A percentile compares a stretch with the other conserved stretches of the same genome.
Evolutionary conservation across 2,888 invertebrate genomes (phyloP).

Genomic region (Eristalis intricaria): DNA sequence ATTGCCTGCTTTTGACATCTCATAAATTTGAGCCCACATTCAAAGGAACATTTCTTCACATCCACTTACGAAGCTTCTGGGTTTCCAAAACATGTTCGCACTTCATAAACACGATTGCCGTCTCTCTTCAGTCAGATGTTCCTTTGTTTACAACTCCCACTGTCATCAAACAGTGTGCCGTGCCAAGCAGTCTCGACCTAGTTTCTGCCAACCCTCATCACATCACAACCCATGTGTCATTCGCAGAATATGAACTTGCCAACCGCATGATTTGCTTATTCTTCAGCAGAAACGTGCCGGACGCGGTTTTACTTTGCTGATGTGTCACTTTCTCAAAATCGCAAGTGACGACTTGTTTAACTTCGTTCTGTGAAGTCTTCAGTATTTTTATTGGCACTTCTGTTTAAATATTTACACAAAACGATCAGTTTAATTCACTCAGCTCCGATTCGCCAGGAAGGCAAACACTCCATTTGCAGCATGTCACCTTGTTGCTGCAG

Average conservation of each 20-base stretch:
- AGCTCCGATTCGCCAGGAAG: background rate
- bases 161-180: background rate
- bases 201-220: background rate
- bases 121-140: background rate
- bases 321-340: background rate
- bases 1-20: background rate
- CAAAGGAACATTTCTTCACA: background rate
- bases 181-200: background rate
- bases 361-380: background rate
- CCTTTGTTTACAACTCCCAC: background rate
- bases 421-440: background rate
- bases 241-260: background rate
- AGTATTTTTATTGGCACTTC: constrained; percentile 11
- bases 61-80: background rate
- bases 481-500: background rate
- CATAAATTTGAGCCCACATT: background rate
- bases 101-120: background rate
- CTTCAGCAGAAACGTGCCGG: background rate
- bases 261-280: background rate
- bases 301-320: background rate
- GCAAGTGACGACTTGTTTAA: constrained; percentile 24
- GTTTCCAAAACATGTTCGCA: background rate
- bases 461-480: background rate
- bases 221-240: background rate
- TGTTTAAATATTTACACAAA: constrained; percentile 39